These are phyloP conservation scores for Xylocopa sonorina DNA, from an alignment of 1,140 invertebrate genomes.

Conservation along the genomic window DNA sequence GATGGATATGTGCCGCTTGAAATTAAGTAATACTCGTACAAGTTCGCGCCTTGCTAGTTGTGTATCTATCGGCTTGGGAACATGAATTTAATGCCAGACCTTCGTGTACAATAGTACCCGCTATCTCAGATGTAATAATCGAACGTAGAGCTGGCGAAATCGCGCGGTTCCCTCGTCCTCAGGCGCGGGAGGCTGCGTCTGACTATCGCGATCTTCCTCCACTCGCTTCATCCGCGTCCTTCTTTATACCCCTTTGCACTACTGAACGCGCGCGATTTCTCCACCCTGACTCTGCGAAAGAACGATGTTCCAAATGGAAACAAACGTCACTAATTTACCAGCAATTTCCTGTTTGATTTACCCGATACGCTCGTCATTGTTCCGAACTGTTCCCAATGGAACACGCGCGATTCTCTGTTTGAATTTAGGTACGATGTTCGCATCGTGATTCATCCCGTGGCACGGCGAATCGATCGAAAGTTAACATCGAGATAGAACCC, in stretches of 20 bases:
- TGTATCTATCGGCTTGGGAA: background rate
- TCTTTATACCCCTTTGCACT: background rate
- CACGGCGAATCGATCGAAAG: background rate
- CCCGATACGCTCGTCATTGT: background rate
- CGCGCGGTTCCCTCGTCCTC: background rate
- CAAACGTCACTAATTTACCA: conserved; percentile 12
- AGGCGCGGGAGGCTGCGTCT: background rate
- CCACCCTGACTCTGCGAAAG: too few relatives aligned
- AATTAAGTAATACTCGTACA: background rate
- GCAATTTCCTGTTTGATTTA: conserved; percentile 12
- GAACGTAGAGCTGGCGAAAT: background rate
- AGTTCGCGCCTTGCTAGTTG: background rate
- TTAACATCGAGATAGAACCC: background rate
- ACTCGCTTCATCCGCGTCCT: conserved; percentile 10
- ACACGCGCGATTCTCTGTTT: background rate
- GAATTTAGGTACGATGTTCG: background rate
- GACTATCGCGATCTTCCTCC: background rate
- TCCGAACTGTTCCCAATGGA: background rate
- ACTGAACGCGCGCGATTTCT: background rate
- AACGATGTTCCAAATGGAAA: background rate
- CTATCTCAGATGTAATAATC: background rate
- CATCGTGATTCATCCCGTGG: background rate
- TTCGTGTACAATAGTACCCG: background rate
- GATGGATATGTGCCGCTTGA: background rate
- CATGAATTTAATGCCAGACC: background rate